Evolutionary conservation across 2,113 vertebrate species (phyloP).

Genomic region (Sapajus apella): DNA sequence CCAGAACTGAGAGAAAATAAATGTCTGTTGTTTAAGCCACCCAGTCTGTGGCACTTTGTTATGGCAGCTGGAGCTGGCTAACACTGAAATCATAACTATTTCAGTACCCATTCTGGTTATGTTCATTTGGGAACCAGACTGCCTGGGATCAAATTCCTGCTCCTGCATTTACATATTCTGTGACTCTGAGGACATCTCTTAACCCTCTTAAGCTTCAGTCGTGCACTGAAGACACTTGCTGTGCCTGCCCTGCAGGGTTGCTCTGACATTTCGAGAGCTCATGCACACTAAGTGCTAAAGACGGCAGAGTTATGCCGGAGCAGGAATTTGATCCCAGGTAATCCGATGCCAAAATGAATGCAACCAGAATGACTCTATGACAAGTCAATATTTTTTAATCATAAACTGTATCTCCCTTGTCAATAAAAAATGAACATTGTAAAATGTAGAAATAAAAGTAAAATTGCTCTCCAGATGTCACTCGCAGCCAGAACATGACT

Average conservation of each 20-base stretch:
- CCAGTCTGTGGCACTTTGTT: not conserved
- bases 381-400: not conserved
- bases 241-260: not conserved
- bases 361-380: not conserved
- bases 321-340: not conserved
- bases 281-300: not conserved
- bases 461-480: not conserved
- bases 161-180: not conserved
- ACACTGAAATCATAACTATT: not conserved
- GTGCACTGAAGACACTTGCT: fast-evolving
- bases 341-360: not conserved
- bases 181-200: not conserved
- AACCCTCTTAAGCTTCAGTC: not conserved
- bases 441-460: not conserved
- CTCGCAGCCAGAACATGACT: not conserved
- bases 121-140: not conserved
- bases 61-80: too few species aligned
- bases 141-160: not conserved
- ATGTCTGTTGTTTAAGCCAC: not conserved
- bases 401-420: not conserved
- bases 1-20: not conserved
- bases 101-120: not conserved
- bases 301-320: fast-evolving
- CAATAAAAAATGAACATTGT: not conserved
- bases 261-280: not conserved